Evolutionary conservation across 2,797 vertebrate species (phyloP), one percentile per base, ranked within the genome.

Genomic region (Anas georgica): DNA sequence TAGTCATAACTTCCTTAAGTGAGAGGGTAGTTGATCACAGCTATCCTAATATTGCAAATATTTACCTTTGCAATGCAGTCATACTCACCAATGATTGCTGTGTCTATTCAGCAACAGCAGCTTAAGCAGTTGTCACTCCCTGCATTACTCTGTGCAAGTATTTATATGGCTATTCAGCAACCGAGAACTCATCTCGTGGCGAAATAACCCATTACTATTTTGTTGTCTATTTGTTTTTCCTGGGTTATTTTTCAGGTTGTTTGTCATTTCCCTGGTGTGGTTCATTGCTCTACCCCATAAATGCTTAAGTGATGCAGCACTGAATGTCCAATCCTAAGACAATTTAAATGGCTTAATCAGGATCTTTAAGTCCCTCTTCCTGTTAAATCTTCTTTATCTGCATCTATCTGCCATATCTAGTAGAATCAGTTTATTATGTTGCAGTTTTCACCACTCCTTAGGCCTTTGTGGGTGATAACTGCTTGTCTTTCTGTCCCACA

Each of bases 141-240:
- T 58, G 1, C 8, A 3, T 72, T 77, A n/a, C 15, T 9, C 45
- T 81, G 45, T 78, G 50, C 55, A 43, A 88, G 59, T 85, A 81
- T 80, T 91, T 63, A 52, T 66, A 39, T 73, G 66, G 33, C 85
- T 81, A 10, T 83, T 83, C 62, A 86, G 76, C 41, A 90, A 90
- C 90, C 48, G 43, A 67, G 64, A 85, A 67, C 37, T 86, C 2
- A 1, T 80, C 76, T 68, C 16, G 7, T 2, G 5, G 45, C 72
- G 41, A 83, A 81, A 91, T 70, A 94, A 70, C 33, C 31, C 45
- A 20, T 90, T 73, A 75, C n/a, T 78, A 73, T 67, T 92, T 92
- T 46, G 54, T 33, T 84, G 68, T 33, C 48, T 80, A 17, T 87
- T 93, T 91, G n/a, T 64, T 83, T 91, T 85, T 85, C 73, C 69